Evolutionary conservation across 1,140 invertebrate genomes (phyloP), one percentile per base, ranked within the genome.

Genomic region (Cherax destructor): DNA sequence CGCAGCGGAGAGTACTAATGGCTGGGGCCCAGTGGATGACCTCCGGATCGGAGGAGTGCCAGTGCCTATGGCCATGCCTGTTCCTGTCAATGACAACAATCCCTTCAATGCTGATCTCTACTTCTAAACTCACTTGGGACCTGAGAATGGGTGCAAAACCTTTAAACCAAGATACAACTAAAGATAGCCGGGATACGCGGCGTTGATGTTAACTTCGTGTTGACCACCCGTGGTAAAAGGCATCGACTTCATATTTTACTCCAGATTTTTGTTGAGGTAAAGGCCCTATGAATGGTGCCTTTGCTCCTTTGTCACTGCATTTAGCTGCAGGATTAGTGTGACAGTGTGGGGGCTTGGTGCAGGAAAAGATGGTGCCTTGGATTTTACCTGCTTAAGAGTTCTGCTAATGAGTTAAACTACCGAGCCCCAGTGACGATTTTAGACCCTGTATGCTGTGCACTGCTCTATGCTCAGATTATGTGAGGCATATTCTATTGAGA

Each of bases 71-170:
- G 61, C 78, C 18, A 86, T 87, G 90, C 84, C 90, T 9, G 84
- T 91, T 2, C 69, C 84, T 30, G 90, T 91, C n/a, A 86, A 30
- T 52, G 85, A 91, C 69, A 47, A 41, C 72, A 56, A 56, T 21
- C 90, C 90, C 56, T 69, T 91, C 83, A 91, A 91, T 74, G 84
- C 90, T n/a, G 90, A 91, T 59, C 65, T n/a, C 30, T 91, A 83
- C 84, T 59, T 91, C 65, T 91, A 86, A 85, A 74, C 41, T 24
- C 18, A 72, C n/a, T n/a, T 9, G n/a, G 69, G 69, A 72, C 69
- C 69, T 72, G 69, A 72, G 69, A 72, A 24, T 72, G 69, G n/a
- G n/a, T 72, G 69, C 69, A 72, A 10, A 72, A 72, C 21, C 11
- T 72, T 72, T 72, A n/a, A 30, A 72, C 5, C n/a, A 65, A 24